phyloP scores from a whole-genome alignment of 2,113 vertebrate genomes.

The Corythoichthys haematopterus region DNA sequence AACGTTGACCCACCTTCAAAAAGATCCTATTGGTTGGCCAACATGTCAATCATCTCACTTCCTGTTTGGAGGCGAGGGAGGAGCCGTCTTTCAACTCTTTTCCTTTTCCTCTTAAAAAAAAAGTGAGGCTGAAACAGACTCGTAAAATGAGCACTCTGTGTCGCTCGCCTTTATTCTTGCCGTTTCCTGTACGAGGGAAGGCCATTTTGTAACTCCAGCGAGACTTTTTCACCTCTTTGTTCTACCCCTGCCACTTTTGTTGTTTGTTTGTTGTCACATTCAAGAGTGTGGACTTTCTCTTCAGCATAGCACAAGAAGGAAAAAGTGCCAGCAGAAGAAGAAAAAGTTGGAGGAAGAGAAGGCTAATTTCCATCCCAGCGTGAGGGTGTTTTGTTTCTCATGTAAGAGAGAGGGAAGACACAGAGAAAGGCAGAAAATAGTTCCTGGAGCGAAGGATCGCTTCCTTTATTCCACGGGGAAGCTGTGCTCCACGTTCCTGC shows the following conservation, averaged over 20 bases:
- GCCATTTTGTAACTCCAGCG: conserved; percentile 71
- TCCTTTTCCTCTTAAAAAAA: conserved; percentile 45
- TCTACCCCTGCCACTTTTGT: conserved; percentile 18
- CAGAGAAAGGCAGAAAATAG: conserved; percentile 18
- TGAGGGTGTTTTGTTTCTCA: conserved; percentile 22
- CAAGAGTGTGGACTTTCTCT: conserved; percentile 66
- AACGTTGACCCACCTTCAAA: conserved; percentile 5
- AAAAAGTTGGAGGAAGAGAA: conserved; percentile 18
- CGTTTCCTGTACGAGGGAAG: conserved; percentile 72
- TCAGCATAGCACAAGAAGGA: conserved; percentile 33
- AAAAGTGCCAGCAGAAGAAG: conserved; percentile 22
- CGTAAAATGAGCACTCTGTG: conserved; percentile 65
- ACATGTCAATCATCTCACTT: conserved; percentile 66
- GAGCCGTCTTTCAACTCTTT: conserved; percentile 31
- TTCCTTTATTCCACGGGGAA: conserved; percentile 36
- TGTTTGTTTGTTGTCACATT: conserved; percentile 34
- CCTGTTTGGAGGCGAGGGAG: conserved; percentile 60
- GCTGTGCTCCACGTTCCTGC: conserved; percentile 27
- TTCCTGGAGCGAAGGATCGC: conserved; percentile 54
- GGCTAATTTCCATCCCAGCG: conserved; percentile 5
- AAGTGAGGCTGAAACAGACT: conserved; percentile 70
- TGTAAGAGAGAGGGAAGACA: conserved; percentile 7
- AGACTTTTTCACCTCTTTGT: conserved; percentile 44
- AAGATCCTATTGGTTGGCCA: conserved; percentile 50
- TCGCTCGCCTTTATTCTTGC: conserved; percentile 56